phyloP scores from a whole-genome alignment of 2,797 vertebrate species.

The Podarcis siculus region DNA sequence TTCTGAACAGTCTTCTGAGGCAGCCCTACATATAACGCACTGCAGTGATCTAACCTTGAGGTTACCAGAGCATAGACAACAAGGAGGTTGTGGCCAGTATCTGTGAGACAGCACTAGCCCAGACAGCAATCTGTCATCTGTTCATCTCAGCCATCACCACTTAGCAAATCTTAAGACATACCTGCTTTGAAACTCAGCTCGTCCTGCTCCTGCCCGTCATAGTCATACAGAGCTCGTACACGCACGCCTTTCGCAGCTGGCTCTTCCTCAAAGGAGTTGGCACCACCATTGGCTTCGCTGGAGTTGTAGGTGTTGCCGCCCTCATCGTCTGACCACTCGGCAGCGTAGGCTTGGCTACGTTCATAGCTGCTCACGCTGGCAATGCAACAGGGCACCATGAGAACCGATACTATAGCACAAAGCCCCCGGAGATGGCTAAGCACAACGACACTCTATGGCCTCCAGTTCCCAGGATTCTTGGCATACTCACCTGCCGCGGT shows the following conservation, averaged over 20 bases:
- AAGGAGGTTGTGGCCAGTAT: background rate
- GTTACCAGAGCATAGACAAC: no score
- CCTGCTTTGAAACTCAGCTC: constrained; percentile 97
- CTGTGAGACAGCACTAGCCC: background rate
- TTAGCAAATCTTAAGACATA: constrained; percentile 34
- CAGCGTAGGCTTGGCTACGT: constrained; percentile 89
- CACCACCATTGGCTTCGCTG: constrained; percentile 88
- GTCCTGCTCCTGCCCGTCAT: constrained; percentile 97
- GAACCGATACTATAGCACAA: background rate
- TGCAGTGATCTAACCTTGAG: no score
- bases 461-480: background rate
- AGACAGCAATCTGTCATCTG: background rate
- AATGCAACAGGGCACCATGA: background rate
- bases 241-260: constrained; percentile 81
- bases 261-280: constrained; percentile 94
- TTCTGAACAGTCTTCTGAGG: no score
- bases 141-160: accelerated
- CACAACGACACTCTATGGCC: background rate
- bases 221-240: constrained; percentile 95
- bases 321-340: constrained; percentile 97
- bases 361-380: constrained; percentile 95
- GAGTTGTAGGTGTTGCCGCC: constrained; percentile 87
- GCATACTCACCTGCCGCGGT: constrained; percentile 89
- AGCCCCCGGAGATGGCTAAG: background rate
- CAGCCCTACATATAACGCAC: no score